Evolutionary conservation across 2,888 invertebrate genomes (phyloP).

Genomic region (Drosophila bunnanda): DNA sequence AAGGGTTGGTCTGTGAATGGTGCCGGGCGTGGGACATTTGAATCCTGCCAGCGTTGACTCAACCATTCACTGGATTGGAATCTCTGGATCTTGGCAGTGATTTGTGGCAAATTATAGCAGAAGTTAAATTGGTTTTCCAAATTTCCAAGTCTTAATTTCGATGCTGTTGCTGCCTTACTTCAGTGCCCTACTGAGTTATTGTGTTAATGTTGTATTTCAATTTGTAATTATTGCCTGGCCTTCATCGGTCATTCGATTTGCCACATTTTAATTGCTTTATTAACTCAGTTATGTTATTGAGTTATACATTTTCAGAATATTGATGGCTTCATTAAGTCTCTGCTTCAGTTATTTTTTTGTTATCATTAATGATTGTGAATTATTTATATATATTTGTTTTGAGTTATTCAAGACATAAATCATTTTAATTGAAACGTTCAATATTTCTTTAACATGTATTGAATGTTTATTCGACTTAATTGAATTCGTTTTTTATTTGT

Average conservation of each 20-base stretch:
- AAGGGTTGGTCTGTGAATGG: slow-evolving; percentile 43
- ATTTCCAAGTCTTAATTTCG: neutral
- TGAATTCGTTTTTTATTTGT: neutral
- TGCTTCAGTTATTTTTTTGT: neutral
- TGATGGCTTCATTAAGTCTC: neutral
- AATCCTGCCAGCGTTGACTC: slow-evolving; percentile 32
- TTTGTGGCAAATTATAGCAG: neutral
- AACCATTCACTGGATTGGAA: slow-evolving; percentile 13
- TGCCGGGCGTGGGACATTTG: slow-evolving; percentile 45
- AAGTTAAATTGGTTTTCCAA: neutral
- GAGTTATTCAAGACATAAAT: neutral
- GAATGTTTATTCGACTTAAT: neutral
- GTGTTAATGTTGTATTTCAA: neutral
- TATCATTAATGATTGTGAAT: neutral
- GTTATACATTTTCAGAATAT: neutral
- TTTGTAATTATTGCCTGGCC: neutral
- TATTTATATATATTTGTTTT: neutral
- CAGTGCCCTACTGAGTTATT: neutral
- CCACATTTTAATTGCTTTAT: slow-evolving; percentile 2
- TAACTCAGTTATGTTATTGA: neutral
- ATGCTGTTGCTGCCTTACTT: neutral
- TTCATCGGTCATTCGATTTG: neutral
- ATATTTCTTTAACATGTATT: neutral
- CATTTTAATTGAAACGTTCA: neutral
- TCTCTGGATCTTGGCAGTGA: slow-evolving; percentile 11